These are phyloP conservation scores for Callaeas wilsoni DNA, from an alignment of 2,113 vertebrate genomes.

Conservation along the genomic window DNA sequence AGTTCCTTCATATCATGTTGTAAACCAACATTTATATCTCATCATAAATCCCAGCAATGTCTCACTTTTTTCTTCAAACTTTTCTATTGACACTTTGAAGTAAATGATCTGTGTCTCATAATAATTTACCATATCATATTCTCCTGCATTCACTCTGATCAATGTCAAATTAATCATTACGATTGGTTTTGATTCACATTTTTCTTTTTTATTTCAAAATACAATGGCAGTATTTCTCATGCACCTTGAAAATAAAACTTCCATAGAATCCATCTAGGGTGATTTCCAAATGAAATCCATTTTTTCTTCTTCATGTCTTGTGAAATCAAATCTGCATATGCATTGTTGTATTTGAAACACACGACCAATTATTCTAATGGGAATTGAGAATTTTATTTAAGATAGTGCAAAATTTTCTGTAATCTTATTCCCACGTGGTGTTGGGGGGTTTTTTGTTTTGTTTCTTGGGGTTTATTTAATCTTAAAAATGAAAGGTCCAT, in stretches of 20 bases:
- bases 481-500: background rate
- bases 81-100: background rate
- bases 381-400: background rate
- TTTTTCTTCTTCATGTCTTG: background rate
- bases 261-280: background rate
- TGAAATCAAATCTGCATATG: background rate
- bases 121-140: background rate
- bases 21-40: background rate
- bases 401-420: background rate
- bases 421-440: background rate
- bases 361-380: background rate
- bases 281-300: background rate
- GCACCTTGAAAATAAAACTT: background rate
- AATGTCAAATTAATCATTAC: background rate
- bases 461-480: background rate
- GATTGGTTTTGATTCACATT: background rate
- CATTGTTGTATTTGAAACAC: background rate
- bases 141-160: background rate
- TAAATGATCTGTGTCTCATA: background rate
- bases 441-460: background rate
- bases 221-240: background rate
- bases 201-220: conserved; percentile 1
- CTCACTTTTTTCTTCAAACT: background rate
- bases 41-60: background rate
- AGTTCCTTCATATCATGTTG: background rate